Conservation (phyloP, 2,797 vertebrate genomes). For the Anguilla anguilla region DNA sequence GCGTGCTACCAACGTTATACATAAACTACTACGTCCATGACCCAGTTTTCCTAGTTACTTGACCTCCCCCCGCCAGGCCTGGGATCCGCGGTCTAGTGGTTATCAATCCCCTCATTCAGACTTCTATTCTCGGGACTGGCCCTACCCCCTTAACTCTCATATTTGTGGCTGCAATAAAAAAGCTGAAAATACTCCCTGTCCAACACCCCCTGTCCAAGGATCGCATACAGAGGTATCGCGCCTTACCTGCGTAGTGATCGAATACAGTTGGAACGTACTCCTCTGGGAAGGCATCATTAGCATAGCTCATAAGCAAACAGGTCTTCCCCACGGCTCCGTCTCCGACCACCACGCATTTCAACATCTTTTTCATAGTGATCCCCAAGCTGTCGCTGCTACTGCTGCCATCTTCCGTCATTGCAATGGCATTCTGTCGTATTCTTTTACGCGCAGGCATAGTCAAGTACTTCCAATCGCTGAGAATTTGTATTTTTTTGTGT, state of each 20-base stretch:
- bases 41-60: neutral
- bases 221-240: conserved; percentile 10
- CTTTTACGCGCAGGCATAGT: conserved; percentile 48
- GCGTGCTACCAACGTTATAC: neutral
- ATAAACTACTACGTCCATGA: neutral
- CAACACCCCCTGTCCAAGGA: neutral
- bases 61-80: neutral
- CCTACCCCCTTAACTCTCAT: conserved; percentile 16
- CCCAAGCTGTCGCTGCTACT: conserved; percentile 50
- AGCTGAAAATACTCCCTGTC: neutral
- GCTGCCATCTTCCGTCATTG: conserved; percentile 56
- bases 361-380: conserved; percentile 70
- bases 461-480: neutral
- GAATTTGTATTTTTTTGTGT: neutral
- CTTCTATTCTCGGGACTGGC: conserved; percentile 45
- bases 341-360: conserved; percentile 82
- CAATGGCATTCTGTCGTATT: conserved; percentile 30
- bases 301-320: conserved; percentile 83
- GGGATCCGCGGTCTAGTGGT: conserved; percentile 45
- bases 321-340: conserved; percentile 82
- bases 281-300: conserved; percentile 82
- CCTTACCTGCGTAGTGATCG: conserved; percentile 82
- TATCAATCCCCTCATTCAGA: conserved; percentile 41
- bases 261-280: conserved; percentile 82
- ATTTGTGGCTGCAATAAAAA: neutral